phyloP scores from a whole-genome alignment of 2,113 vertebrate species.

The Microtus montanus region DNA sequence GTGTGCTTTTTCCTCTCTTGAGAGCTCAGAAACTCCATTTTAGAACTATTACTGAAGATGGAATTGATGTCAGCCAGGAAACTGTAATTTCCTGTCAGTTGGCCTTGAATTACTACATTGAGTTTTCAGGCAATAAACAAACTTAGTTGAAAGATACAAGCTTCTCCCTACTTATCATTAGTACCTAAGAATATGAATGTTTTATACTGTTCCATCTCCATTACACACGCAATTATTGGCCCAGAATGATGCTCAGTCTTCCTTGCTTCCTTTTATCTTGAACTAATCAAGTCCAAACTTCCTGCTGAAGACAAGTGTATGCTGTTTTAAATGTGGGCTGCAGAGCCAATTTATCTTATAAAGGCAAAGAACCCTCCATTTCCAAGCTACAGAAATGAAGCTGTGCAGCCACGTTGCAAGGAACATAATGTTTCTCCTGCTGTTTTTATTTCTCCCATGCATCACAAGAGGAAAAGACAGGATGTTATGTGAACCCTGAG shows the following conservation, averaged over 20 bases:
- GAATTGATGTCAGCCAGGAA: conserved; percentile 76
- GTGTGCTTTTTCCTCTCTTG: not conserved
- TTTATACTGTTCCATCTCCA: conserved; percentile 64
- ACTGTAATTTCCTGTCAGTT: conserved; percentile 75
- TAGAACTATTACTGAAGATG: conserved; percentile 62
- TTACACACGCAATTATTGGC: conserved; percentile 65
- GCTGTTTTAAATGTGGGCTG: conserved; percentile 65
- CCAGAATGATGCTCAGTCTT: conserved; percentile 55
- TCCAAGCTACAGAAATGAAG: conserved; percentile 57
- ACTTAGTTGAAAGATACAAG: conserved; percentile 71
- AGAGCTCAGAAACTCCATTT: conserved; percentile 58
- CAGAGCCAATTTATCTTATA: conserved; percentile 72
- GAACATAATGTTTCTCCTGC: conserved; percentile 52
- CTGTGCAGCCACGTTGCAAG: not conserved
- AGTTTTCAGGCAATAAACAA: conserved; percentile 71
- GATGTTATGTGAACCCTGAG: conserved; percentile 8
- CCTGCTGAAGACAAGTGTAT: conserved; percentile 65
- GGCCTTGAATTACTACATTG: conserved; percentile 72
- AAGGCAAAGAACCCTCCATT: conserved; percentile 59
- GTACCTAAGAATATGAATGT: conserved; percentile 68
- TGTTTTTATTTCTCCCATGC: conserved; percentile 62
- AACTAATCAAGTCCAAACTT: conserved; percentile 76
- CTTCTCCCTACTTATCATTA: conserved; percentile 71
- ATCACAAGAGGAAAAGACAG: conserved; percentile 36
- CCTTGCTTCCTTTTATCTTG: conserved; percentile 63